Evolutionary conservation across 2,888 invertebrate species (phyloP).

Genomic region (Polymixis flavicincta): DNA sequence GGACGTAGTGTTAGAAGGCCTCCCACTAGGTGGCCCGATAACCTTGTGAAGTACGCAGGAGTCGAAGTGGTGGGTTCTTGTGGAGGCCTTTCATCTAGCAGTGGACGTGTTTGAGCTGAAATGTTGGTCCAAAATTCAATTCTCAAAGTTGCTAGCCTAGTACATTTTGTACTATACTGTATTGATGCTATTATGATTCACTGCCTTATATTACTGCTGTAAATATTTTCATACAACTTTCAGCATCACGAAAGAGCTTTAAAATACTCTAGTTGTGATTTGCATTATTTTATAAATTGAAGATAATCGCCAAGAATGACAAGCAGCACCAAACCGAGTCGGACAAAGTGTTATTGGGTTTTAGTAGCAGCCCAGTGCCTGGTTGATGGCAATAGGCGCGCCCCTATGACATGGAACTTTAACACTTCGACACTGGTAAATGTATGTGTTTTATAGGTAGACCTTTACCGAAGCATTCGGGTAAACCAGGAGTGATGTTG

Average conservation of each 20-base stretch:
- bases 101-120: no score
- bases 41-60: no score
- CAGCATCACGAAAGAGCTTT: background rate
- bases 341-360: background rate
- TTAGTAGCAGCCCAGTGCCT: background rate
- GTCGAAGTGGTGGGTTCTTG: no score
- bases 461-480: no score
- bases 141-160: slow-evolving; percentile 61
- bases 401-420: background rate
- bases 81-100: no score
- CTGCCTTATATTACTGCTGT: background rate
- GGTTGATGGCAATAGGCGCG: background rate
- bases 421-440: no score
- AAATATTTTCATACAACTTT: slow-evolving; percentile 17
- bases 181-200: slow-evolving; percentile 33
- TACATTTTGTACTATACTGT: slow-evolving; percentile 52
- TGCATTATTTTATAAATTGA: slow-evolving; percentile 76
- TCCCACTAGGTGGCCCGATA: no score
- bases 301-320: slow-evolving; percentile 82
- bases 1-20: no score
- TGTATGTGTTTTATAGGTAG: no score
- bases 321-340: slow-evolving; percentile 75
- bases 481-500: no score
- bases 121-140: no score
- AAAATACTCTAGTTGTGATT: slow-evolving; percentile 57